These are phyloP conservation scores for Otolemur garnettii DNA, from an alignment of 2,113 vertebrate species.

Conservation along the genomic window DNA sequence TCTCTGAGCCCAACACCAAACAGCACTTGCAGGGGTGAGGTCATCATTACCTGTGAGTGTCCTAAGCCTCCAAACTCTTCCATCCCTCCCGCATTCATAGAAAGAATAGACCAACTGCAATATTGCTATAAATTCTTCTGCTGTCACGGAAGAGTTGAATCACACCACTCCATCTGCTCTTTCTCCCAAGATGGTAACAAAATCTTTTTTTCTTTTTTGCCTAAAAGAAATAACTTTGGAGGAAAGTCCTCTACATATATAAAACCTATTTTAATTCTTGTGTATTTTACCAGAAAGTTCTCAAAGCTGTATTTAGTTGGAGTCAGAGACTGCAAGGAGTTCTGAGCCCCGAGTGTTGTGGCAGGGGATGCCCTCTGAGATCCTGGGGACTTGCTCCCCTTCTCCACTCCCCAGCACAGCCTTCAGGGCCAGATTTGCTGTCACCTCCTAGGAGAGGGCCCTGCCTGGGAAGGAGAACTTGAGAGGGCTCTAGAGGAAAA, in stretches of 20 bases:
- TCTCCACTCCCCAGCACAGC: not conserved
- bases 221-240: slow-evolving; percentile 62
- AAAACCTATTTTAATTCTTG: slow-evolving; percentile 47
- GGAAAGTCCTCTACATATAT: slow-evolving; percentile 16
- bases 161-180: slow-evolving; percentile 60
- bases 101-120: slow-evolving; percentile 40
- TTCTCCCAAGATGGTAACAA: slow-evolving; percentile 57
- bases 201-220: slow-evolving; percentile 28
- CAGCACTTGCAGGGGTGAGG: rapidly evolving
- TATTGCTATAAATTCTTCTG: slow-evolving; percentile 2
- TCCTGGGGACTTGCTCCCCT: rapidly evolving
- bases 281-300: slow-evolving; percentile 10
- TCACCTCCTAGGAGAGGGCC: not conserved
- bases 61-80: not conserved
- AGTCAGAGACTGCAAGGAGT: not conserved
- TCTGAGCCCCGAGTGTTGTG: not conserved
- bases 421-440: no score
- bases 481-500: not conserved
- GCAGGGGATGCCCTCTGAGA: not conserved
- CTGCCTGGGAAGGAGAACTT: rapidly evolving
- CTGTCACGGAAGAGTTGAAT: slow-evolving; percentile 17
- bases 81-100: not conserved
- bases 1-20: not conserved
- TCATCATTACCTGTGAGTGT: not conserved
- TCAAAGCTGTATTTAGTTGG: not conserved